Base-by-base conservation (phyloP, 2,888 invertebrate genomes). In the Patella pellucida region DNA sequence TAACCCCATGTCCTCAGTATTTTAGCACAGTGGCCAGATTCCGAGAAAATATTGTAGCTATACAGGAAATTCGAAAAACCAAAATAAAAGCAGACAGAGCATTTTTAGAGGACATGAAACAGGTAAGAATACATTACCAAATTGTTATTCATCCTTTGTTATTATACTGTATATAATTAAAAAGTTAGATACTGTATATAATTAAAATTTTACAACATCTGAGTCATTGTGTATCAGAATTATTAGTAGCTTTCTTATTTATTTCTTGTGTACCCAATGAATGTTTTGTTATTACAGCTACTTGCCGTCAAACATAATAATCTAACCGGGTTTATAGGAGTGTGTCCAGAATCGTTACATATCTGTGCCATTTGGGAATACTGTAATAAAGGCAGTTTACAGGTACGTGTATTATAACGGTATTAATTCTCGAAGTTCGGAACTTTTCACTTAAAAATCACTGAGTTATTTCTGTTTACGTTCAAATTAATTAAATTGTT, bases 301-400 rank as follows among this genome's bases (percentile, higher is more conserved):
- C 78, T 79, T 56, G 83, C 85, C 14, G n/a, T 89, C 52, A 88
- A 88, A 69, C 88, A 88, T 76, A 79, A 74, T 23, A 88, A 89
- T 77, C 50, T 88, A 72, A 83, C 86, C 12, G 77, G 80, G 0
- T 85, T 89, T 77, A 72, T 85, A n/a, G 89, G 89, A 4, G 85
- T 87, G 9, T 87, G 88, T 73, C 84, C 85, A 3, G 85, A 84
- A 27, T 76, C 84, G 0, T 84, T 84, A 15, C 81, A 84, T 51
- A 78, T 87, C n/a, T 84, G 84, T 71, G 79, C 81, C n/a, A 78
- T 86, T 2, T 89, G 89, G 89, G 89, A 88, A 72, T 87, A 88
- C 77, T 88, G 88, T 74, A 79, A 78, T 62, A 88, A 89, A 74
- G 89, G 89, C 1, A 87, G 87, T 68, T 72, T 89, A 9, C 81